Evolutionary conservation across 2,113 vertebrate genomes (phyloP), one percentile per base, ranked within the genome.

Genomic region (Perccottus glenii): DNA sequence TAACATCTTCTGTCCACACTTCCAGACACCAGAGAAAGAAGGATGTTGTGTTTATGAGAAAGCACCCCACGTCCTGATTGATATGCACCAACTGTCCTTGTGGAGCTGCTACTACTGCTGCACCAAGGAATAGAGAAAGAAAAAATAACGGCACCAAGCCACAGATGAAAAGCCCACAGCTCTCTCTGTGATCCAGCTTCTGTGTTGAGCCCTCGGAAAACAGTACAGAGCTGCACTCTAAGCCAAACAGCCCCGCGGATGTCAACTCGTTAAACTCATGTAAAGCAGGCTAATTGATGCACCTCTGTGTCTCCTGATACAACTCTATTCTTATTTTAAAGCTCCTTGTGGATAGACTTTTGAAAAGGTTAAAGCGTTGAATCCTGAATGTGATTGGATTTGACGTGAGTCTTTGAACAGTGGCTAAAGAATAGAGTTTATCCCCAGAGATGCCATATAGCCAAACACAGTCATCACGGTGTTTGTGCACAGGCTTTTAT

Each of bases 61-160:
- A 75, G 53, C 73, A 40, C 48, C 55, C 68, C 35, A 55, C 2
- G 11, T 52, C 56, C 63, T 83, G 84, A 87, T 91, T 90, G 85
- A 89, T 85, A 89, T 90, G 85, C 88, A 85, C 78, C 75, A 57
- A 75, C 77, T 75, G 81, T 89, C 82, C 65, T 84, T 71, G 76
- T 67, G 75, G 55, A 87, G 75, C 77, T 78, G 56, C 87, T 62
- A 64, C 62, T 67, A 52, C 75, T 84, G 71, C 69, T 80, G 77
- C 68, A 60, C 57, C 51, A 63, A 68, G 60, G 76, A 43, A 11
- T 12, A 16, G 16, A 52, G 58, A 42, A 55, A 68, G 42, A 60
- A 46, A 49, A 40, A 66, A 59, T 43, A 62, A 50, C 68, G 16
- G 82, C 61, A 64, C 57, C 80, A 70, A 77, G 73, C 65, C 60